A percentile compares a stretch with the other conserved stretches of the same genome.
Evolutionary conservation across 2,113 vertebrate species (phyloP).

Genomic region (Percina caprodes): DNA sequence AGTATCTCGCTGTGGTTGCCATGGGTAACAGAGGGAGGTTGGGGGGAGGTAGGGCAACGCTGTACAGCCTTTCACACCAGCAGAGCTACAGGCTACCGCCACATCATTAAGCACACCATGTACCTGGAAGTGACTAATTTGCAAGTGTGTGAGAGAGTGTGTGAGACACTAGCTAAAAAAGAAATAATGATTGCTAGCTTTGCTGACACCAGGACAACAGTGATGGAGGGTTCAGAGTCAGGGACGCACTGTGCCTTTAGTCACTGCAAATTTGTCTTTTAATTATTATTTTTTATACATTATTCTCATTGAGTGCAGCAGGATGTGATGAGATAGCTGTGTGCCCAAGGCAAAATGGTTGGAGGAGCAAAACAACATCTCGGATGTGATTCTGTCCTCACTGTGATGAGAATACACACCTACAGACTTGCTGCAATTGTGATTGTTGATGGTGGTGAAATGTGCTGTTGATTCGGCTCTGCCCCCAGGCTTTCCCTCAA

Average conservation of each 20-base stretch:
- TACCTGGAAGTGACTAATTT: slow-evolving; percentile 65
- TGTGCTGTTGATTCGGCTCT: background rate
- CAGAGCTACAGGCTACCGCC: slow-evolving; percentile 47
- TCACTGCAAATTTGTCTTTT: background rate
- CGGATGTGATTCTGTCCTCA: background rate
- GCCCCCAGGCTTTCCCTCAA: background rate
- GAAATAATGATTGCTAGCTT: background rate
- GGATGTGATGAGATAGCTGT: slow-evolving; percentile 6
- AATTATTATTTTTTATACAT: background rate
- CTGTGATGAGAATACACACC: slow-evolving; percentile 5
- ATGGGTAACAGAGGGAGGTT: slow-evolving; percentile 70
- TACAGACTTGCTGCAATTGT: background rate
- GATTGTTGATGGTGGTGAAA: background rate
- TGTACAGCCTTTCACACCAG: slow-evolving; percentile 57
- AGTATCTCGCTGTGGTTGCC: slow-evolving; percentile 75
- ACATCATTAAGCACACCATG: slow-evolving; percentile 56
- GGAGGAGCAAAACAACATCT: slow-evolving; percentile 24
- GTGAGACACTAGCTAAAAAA: background rate
- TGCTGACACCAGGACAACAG: background rate
- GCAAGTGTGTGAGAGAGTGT: slow-evolving; percentile 3
- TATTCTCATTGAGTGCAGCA: background rate
- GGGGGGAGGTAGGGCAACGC: slow-evolving; percentile 32
- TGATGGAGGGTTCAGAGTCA: background rate
- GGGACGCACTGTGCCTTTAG: background rate
- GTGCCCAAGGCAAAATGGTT: background rate